Base-by-base conservation (phyloP, 1,140 invertebrate species). In the Ceratina australensis region DNA sequence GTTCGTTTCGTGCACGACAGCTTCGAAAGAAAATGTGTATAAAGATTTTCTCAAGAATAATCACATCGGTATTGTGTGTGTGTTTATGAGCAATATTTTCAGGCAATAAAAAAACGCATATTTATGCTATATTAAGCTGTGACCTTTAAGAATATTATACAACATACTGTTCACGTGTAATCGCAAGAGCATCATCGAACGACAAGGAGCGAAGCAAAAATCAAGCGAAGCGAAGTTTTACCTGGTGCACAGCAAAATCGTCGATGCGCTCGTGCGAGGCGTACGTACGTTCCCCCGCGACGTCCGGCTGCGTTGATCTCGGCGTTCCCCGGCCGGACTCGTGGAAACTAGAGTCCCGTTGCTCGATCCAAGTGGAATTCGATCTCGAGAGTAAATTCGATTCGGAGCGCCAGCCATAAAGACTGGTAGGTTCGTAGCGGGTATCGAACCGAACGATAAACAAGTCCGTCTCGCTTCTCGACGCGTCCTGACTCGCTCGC, bases 391-490 rank as follows among this genome's bases (percentile, higher is more conserved):
- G 8, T 3, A 67, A 47, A 20, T 57, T 52, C 18, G 56, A 24
- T 16, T 61, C 85, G 10, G 87, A 87, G n/a, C 86, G 60, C 82
- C 86, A 89, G 24, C 72, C 68, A 1, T 80, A 80, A 24, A 84
- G 67, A 0, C 20, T 8, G 10, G 16, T 10, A 18, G 22, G 22
- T 4, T 18, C 12, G 56, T 3, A 0, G 7, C 33, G 33, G 33
- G 33, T 42, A 42, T 15, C 78, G 42, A 49, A 1, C 12, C 8
- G 50, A 15, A 2, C 0, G 1, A 2, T 16, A 8, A 64, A 16
- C 12, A 77, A 54, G 8, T 82, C 54, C 2, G 67, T 13, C 10
- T 52, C 52, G 64, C 64, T 77, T 13, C 15, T 77, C 26, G 57
- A 60, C n/a, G 16, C 8, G 15, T 24, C 67, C 16, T 20, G 47